Conservation (phyloP, 2,797 vertebrate genomes). For the Bradypodion ventrale region DNA sequence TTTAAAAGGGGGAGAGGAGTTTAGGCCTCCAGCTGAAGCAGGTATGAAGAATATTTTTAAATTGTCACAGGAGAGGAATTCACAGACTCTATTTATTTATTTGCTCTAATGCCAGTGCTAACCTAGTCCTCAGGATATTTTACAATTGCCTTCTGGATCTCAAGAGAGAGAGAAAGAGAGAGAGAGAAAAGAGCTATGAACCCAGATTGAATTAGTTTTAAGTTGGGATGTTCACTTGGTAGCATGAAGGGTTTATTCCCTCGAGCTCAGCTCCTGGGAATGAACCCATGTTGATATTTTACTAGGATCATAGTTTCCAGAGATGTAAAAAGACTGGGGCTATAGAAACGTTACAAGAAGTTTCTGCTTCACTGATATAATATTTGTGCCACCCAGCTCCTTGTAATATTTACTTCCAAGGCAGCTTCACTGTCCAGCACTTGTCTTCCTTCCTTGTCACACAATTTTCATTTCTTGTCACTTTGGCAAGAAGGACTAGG, state of each 20-base stretch:
- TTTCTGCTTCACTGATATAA: not conserved
- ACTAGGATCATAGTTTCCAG: not conserved
- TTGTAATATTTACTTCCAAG: not conserved
- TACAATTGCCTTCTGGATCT: not conserved
- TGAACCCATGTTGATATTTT: too few species aligned
- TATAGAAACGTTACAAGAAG: not conserved
- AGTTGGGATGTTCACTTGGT: not conserved
- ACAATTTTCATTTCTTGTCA: not conserved
- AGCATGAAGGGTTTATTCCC: not conserved
- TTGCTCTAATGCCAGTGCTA: not conserved
- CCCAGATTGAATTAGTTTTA: not conserved
- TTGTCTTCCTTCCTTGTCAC: not conserved
- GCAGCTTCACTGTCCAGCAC: not conserved
- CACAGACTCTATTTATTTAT: not conserved
- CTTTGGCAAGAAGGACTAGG: not conserved
- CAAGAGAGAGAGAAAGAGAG: too few species aligned
- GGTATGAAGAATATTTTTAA: not conserved
- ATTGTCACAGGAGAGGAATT: not conserved
- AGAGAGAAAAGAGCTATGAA: not conserved
- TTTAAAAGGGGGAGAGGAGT: not conserved
- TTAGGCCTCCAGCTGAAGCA: not conserved
- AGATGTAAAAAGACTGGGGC: not conserved
- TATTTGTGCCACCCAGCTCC: not conserved
- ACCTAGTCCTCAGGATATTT: not conserved
- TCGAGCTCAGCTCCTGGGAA: not conserved